Conservation (phyloP, 2,113 vertebrate genomes). For the Lepus europaeus region DNA sequence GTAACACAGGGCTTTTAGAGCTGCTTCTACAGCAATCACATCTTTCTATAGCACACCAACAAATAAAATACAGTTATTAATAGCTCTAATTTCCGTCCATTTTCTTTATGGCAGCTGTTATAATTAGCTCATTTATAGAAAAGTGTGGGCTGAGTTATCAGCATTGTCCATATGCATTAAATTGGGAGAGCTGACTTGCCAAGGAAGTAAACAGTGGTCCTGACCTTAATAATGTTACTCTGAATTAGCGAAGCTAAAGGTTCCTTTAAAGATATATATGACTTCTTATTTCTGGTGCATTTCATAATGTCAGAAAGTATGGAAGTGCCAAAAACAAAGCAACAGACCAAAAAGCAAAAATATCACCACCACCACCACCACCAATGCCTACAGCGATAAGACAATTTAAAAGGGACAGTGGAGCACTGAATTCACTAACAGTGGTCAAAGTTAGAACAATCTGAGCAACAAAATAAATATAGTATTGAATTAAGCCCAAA, state of each 20-base stretch:
- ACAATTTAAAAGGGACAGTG: not conserved
- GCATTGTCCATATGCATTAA: not conserved
- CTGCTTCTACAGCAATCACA: not conserved
- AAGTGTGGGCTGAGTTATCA: not conserved
- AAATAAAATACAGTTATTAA: conserved; percentile 23
- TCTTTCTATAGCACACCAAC: not conserved
- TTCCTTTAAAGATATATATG: not conserved
- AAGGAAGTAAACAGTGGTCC: not conserved
- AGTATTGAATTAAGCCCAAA: not conserved
- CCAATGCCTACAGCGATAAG: not conserved
- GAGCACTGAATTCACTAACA: not conserved
- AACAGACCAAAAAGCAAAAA: not conserved
- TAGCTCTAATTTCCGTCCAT: not conserved
- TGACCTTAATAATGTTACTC: not conserved
- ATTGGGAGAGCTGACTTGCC: not conserved
- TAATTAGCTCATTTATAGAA: not conserved
- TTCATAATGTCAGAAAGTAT: not conserved
- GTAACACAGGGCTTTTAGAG: not conserved
- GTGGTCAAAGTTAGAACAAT: not conserved
- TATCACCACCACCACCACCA: not conserved
- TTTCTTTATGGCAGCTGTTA: not conserved
- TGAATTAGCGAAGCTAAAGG: not conserved
- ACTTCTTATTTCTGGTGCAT: not conserved
- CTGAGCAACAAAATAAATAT: not conserved
- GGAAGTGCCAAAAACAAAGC: not conserved